Evolutionary conservation across 1,140 invertebrate genomes (phyloP).

Genomic region (Zaprionus capensis): DNA sequence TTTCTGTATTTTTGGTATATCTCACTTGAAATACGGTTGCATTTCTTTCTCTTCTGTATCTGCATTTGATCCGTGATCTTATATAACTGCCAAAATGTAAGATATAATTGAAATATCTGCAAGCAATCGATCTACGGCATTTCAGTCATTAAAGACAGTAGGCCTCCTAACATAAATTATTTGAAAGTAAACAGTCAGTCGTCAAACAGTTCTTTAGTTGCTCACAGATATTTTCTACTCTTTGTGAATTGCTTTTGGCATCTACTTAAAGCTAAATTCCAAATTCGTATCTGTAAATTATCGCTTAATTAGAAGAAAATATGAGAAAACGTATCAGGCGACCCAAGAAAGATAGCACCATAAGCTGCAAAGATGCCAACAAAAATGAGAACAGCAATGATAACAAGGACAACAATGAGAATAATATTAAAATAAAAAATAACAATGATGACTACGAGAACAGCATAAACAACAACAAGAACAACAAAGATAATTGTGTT

Average conservation of each 20-base stretch:
- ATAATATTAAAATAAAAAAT: neutral
- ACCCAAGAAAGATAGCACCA: slow-evolving; percentile 7
- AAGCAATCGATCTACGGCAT: no score
- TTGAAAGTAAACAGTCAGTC: no score
- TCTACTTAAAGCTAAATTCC: slow-evolving; percentile 15
- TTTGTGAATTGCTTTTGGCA: slow-evolving; percentile 9
- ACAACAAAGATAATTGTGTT: neutral
- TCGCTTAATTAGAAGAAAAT: neutral
- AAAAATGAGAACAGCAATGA: neutral
- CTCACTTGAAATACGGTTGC: no score
- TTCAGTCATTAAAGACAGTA: no score
- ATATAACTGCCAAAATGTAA: no score
- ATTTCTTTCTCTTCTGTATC: no score
- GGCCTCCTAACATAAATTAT: no score
- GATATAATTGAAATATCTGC: no score
- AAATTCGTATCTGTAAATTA: slow-evolving; percentile 11
- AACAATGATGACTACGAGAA: neutral
- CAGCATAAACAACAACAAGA: neutral
- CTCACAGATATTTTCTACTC: slow-evolving; percentile 34
- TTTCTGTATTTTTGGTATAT: no score
- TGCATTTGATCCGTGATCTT: no score
- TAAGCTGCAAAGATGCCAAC: neutral
- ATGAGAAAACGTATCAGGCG: slow-evolving; percentile 30
- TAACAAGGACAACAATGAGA: neutral
- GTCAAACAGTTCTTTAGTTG: no score